Evolutionary conservation across 2,888 invertebrate genomes (phyloP).

Genomic region (Fragum fragum): DNA sequence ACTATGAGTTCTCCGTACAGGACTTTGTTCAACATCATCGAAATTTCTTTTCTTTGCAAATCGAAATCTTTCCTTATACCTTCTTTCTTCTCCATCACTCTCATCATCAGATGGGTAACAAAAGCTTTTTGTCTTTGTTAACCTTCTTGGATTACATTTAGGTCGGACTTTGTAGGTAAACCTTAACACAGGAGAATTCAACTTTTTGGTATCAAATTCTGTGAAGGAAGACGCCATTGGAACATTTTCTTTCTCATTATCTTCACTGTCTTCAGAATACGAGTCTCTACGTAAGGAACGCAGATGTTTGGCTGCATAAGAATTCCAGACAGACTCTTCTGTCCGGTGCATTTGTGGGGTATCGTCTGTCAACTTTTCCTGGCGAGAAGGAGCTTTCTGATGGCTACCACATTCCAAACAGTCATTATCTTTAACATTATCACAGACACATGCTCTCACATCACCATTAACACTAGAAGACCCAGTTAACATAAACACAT

Average conservation of each 20-base stretch:
- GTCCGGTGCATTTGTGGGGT: conserved; percentile 81
- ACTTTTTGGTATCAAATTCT: neutral
- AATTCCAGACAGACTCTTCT: conserved; percentile 79
- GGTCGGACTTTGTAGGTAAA: conserved; percentile 11
- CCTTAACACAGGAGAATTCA: neutral
- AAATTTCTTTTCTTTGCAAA: conserved; percentile 68
- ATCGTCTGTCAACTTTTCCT: conserved; percentile 74
- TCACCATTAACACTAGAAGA: neutral
- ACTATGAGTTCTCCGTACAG: conserved; percentile 53
- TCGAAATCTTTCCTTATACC: conserved; percentile 41
- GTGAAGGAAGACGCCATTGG: conserved; percentile 1
- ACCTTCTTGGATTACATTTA: conserved; percentile 43
- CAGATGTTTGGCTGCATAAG: conserved; percentile 80
- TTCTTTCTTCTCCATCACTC: conserved; percentile 35
- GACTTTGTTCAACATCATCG: conserved; percentile 64
- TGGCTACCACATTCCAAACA: conserved; percentile 70
- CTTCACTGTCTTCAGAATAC: conserved; percentile 75
- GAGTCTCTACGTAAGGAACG: conserved; percentile 79
- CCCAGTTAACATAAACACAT: conserved; percentile 7
- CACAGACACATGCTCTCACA: conserved; percentile 13
- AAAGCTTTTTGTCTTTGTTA: conserved; percentile 59
- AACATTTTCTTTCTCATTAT: conserved; percentile 61
- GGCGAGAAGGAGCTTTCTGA: conserved; percentile 72
- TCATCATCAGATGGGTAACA: conserved; percentile 77
- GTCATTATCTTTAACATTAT: neutral